A percentile compares a stretch with the other conserved stretches of the same genome.
Conservation (phyloP, 2,113 vertebrate genomes). For the Dolichallabes microphthalmus region DNA sequence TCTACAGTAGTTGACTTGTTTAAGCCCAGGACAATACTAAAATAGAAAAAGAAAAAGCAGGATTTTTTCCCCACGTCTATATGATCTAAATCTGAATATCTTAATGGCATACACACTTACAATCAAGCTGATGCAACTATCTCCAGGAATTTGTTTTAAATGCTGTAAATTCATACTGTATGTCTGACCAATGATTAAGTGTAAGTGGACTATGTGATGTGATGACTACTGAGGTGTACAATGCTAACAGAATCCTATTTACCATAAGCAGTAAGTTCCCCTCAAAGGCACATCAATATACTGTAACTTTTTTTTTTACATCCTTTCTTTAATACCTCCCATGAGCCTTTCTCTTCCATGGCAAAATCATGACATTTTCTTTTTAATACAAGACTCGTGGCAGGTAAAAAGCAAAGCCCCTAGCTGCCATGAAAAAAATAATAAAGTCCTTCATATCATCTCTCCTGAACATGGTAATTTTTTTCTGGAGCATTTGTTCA, state of each 20-base stretch:
- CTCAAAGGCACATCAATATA: background rate
- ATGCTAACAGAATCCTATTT: background rate
- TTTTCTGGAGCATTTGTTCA: background rate
- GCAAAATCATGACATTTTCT: constrained; percentile 20
- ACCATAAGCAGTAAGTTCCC: background rate
- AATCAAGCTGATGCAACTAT: background rate
- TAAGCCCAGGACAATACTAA: no score
- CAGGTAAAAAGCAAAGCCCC: background rate
- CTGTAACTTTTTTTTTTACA: constrained; percentile 5
- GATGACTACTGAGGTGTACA: background rate
- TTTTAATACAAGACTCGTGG: background rate
- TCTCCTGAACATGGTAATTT: background rate
- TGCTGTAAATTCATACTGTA: background rate
- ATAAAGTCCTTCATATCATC: constrained; percentile 19
- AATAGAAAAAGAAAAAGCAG: no score
- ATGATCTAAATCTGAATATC: no score
- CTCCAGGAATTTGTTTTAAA: background rate
- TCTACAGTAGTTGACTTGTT: no score
- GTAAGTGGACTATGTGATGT: background rate
- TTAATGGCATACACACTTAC: background rate
- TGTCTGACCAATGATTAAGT: background rate
- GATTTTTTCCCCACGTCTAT: no score
- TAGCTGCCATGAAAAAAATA: background rate
- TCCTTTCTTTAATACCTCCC: background rate
- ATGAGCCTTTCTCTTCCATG: background rate